These are phyloP conservation scores for Apistogramma diplotaenia DNA, from an alignment of 2,113 vertebrate genomes.

Conservation along the genomic window DNA sequence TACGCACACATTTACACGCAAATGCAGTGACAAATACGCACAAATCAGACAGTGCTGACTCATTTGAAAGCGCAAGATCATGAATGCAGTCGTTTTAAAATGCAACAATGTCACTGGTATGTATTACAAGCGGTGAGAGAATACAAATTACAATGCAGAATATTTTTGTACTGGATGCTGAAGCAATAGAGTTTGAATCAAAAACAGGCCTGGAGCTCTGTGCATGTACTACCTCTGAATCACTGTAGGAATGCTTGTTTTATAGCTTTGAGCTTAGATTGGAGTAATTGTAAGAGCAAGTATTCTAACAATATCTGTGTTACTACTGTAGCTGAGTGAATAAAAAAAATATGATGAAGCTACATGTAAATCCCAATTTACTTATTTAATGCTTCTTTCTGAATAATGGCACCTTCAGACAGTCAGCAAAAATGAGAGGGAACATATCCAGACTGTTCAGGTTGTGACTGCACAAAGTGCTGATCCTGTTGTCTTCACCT, in stretches of 20 bases:
- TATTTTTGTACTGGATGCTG: background rate
- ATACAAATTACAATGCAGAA: background rate
- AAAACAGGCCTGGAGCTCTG: background rate
- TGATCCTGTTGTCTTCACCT: background rate
- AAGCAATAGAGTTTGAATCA: background rate
- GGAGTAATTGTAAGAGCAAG: background rate
- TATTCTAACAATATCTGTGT: background rate
- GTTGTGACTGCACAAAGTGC: background rate
- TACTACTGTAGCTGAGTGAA: background rate
- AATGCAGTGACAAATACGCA: background rate
- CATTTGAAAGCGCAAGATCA: background rate
- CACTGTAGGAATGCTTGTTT: background rate
- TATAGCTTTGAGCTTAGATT: background rate
- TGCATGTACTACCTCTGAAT: background rate
- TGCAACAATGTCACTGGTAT: background rate
- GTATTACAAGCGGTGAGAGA: background rate
- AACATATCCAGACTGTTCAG: background rate
- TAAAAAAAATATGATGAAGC: background rate
- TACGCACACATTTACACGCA: background rate
- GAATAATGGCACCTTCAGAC: background rate
- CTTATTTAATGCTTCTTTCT: background rate
- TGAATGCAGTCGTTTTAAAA: background rate
- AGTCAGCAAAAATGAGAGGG: background rate
- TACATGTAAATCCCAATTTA: background rate
- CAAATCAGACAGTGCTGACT: slow-evolving; percentile 13